Conservation (phyloP, 2,113 vertebrate genomes). For the Triplophysa tibetana region DNA sequence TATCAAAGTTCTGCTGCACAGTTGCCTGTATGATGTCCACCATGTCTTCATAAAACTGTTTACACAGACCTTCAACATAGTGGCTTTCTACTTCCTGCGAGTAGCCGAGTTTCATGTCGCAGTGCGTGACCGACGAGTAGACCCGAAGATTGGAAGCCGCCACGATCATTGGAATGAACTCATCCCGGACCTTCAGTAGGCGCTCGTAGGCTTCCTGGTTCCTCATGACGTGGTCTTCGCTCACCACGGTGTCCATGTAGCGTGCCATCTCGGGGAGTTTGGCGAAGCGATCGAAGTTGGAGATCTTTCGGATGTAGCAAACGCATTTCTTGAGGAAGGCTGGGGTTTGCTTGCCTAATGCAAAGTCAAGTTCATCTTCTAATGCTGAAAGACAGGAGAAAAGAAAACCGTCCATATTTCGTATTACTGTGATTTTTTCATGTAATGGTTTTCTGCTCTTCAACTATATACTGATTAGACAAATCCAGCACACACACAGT, state of each 20-base stretch:
- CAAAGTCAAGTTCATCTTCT: conserved; percentile 97
- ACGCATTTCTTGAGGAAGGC: conserved; percentile 98
- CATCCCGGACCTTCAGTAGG: conserved; percentile 91
- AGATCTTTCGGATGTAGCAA: conserved; percentile 98
- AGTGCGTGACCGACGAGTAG: conserved; percentile 96
- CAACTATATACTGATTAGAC: conserved; percentile 8
- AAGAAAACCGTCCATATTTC: background rate
- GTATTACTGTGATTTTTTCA: background rate
- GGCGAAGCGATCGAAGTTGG: conserved; percentile 94
- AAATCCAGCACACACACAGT: conserved; percentile 4
- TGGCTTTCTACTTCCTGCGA: conserved; percentile 95
- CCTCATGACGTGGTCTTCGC: conserved; percentile 80
- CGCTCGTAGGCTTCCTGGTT: conserved; percentile 94
- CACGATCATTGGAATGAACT: conserved; percentile 95
- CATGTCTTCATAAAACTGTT: conserved; percentile 99
- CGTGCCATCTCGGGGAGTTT: conserved; percentile 93
- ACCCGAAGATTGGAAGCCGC: conserved; percentile 94
- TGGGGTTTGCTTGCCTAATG: conserved; percentile 95
- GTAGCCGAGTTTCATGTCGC: conserved; percentile 97
- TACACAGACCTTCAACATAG: conserved; percentile 96
- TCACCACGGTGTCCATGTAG: conserved; percentile 89
- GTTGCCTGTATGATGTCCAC: conserved; percentile 98
- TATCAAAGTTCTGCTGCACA: conserved; percentile 96
- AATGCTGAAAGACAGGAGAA: conserved; percentile 78
- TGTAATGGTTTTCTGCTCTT: conserved; percentile 24